Base-by-base conservation (phyloP, 2,797 vertebrate genomes). In the Enteromius argenteus region DNA sequence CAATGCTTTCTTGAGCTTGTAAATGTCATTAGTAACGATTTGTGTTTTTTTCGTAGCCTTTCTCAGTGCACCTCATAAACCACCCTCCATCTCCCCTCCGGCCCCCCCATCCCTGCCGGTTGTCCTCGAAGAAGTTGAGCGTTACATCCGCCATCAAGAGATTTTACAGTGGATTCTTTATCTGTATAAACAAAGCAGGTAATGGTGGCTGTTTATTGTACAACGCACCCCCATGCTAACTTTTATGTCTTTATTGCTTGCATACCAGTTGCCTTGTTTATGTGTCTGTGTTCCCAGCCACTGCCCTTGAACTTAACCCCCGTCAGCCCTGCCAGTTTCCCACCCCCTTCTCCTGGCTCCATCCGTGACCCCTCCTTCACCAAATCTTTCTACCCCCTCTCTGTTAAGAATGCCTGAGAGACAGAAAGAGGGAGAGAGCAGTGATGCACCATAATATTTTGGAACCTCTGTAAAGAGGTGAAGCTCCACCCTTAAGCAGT, bases 171-270 rank as follows among this genome's bases (percentile, higher is more conserved):
- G 79, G 85, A 86, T 94, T 94, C 90, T 94, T 94, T 93, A 94
- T 94, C 92, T 94, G 90, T 93, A 89, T 93, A 94, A 95, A 95
- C 94, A 95, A 93, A 92, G 90, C 0, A 87, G 93, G 93, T 94
- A 93, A 96, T 95, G 93, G 90, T 92, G 92, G 94, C 92, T 95
- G 93, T 94, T 95, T 94, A 94, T 92, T 93, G 92, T 93, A 91
- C 90, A 88, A 88, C 90, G 88, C 89, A 93, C 93, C 94, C 93
- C 89, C 90, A 91, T 93, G 91, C 89, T 93, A 93, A 95, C 94
- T 93, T 95, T 93, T 92, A 91, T 89, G 91, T 93, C 93, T 94
- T 93, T 93, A 92, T 90, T 94, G 93, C 93, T 93, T 91, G 94
- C 93, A 94, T 94, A 95, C 93, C 91, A 93, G 93, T 92, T 90